These are phyloP conservation scores for Dromiciops gliroides DNA, from an alignment of 2,113 vertebrate species.

Conservation along the genomic window DNA sequence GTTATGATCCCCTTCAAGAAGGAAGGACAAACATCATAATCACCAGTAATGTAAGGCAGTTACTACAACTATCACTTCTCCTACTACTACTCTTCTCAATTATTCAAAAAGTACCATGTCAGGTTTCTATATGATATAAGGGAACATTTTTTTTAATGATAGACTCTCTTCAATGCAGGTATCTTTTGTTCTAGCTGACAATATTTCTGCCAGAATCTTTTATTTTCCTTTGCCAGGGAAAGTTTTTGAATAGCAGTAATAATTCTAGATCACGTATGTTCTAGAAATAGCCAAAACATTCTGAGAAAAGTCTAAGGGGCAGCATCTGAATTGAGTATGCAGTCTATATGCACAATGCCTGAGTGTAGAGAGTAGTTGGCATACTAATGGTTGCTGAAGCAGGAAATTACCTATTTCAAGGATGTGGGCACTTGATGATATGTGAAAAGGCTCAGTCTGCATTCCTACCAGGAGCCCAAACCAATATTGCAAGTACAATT, in stretches of 20 bases:
- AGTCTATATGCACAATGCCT: background rate
- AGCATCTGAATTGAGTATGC: background rate
- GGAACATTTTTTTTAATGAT: background rate
- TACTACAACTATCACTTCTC: background rate
- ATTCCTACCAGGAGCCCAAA: background rate
- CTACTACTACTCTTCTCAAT: background rate
- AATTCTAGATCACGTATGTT: background rate
- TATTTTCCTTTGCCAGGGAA: background rate
- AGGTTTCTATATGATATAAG: background rate
- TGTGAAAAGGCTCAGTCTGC: background rate
- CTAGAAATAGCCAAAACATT: background rate
- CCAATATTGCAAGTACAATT: background rate
- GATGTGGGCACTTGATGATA: background rate
- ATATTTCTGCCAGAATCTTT: background rate
- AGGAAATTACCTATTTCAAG: background rate
- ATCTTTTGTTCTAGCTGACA: background rate
- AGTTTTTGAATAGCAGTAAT: background rate
- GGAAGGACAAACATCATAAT: too few species aligned
- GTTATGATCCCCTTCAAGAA: too few species aligned
- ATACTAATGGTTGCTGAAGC: background rate
- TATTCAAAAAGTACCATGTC: background rate
- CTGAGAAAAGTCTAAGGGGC: background rate
- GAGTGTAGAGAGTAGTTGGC: background rate
- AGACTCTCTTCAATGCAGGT: background rate
- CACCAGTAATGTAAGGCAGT: too few species aligned